Evolutionary conservation across 2,113 vertebrate species (phyloP).

Genomic region (Cottus gobio): DNA sequence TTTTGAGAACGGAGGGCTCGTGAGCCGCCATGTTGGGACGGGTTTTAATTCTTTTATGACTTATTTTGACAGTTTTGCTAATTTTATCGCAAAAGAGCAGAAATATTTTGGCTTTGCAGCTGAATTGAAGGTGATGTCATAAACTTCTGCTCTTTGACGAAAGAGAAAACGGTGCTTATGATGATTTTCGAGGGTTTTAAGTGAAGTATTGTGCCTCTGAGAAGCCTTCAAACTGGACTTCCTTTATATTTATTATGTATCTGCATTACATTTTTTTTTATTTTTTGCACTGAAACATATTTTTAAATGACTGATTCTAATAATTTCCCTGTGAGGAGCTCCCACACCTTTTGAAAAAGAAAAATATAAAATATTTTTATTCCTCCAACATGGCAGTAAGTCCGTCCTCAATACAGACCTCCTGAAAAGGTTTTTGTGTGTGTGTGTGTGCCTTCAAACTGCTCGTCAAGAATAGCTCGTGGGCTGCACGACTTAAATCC

Average conservation of each 20-base stretch:
- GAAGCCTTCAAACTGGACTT: too few species aligned
- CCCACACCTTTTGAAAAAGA: neutral
- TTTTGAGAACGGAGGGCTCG: neutral
- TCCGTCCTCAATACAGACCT: neutral
- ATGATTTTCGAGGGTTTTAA: neutral
- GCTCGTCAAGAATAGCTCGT: conserved; percentile 32
- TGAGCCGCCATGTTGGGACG: conserved; percentile 7
- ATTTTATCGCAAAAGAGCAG: neutral
- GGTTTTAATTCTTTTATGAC: neutral
- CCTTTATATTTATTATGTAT: too few species aligned
- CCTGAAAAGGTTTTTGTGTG: conserved; percentile 3
- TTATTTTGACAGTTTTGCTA: neutral
- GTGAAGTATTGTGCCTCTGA: too few species aligned
- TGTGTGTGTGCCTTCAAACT: conserved; percentile 34
- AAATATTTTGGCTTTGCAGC: too few species aligned
- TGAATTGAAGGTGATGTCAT: too few species aligned
- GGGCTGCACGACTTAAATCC: conserved; percentile 34
- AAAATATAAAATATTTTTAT: neutral
- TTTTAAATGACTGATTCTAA: too few species aligned
- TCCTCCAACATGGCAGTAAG: conserved; percentile 4
- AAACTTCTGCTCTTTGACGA: neutral
- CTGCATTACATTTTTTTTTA: too few species aligned
- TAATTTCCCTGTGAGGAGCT: neutral
- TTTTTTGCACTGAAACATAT: too few species aligned
- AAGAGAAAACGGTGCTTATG: too few species aligned